Conservation (phyloP, 1,140 invertebrate species). For the Arctopsyche grandis region DNA sequence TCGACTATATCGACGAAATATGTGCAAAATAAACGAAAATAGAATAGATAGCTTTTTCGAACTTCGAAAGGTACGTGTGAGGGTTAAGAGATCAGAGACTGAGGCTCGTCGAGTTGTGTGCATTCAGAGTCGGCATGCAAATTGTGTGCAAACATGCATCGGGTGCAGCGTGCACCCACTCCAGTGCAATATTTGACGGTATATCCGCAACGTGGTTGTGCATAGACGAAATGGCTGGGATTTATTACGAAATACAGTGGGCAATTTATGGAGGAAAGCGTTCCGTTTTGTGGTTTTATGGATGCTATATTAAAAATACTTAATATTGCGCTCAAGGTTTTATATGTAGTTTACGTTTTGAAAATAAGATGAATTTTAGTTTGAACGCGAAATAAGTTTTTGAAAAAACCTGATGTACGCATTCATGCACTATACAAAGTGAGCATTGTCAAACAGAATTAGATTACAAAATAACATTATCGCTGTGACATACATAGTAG, state of each 20-base stretch:
- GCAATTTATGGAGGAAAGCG: neutral
- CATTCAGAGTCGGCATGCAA: constrained; percentile 30
- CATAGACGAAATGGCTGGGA: neutral
- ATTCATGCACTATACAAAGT: too few species aligned
- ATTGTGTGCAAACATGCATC: constrained; percentile 39
- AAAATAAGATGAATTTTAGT: too few species aligned
- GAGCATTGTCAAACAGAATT: too few species aligned
- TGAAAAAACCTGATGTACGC: too few species aligned
- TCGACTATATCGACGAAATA: too few species aligned
- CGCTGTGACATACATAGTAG: too few species aligned
- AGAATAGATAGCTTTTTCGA: neutral
- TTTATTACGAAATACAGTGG: constrained; percentile 17
- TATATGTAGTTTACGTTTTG: too few species aligned
- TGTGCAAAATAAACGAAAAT: too few species aligned
- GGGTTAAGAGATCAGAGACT: neutral
- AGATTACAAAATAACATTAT: too few species aligned
- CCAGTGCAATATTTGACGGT: neutral
- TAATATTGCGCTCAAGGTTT: too few species aligned
- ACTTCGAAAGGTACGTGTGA: neutral
- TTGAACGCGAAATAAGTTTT: too few species aligned
- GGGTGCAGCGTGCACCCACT: neutral
- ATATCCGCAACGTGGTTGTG: neutral
- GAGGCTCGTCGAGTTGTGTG: constrained; percentile 6
- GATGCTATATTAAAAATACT: too few species aligned
- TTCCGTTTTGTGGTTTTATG: neutral